Evolutionary conservation across 2,113 vertebrate genomes (phyloP).

Genomic region (Chrysochloris asiatica): DNA sequence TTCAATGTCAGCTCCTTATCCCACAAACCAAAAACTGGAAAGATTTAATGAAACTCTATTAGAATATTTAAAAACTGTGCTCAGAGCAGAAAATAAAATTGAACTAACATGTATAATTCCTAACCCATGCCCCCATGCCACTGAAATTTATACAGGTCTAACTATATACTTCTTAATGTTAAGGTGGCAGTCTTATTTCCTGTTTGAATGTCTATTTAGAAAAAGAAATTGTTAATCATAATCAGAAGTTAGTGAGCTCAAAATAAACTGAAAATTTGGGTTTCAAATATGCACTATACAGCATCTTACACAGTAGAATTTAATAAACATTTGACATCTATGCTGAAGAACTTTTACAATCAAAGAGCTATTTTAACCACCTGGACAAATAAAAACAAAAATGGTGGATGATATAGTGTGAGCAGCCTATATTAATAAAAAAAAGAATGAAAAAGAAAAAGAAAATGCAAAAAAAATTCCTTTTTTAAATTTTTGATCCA

Average conservation of each 20-base stretch:
- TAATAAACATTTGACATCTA: slow-evolving; percentile 43
- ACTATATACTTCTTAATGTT: background rate
- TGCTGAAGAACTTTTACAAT: slow-evolving; percentile 24
- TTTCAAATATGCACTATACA: background rate
- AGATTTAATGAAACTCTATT: background rate
- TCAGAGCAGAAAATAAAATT: background rate
- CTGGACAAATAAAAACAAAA: background rate
- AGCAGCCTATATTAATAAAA: slow-evolving; percentile 14
- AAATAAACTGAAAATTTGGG: slow-evolving; percentile 26
- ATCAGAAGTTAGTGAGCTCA: background rate
- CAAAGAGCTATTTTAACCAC: slow-evolving; percentile 16
- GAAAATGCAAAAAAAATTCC: slow-evolving; percentile 9
- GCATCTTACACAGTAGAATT: background rate
- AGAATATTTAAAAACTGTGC: slow-evolving; percentile 2
- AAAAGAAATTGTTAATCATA: slow-evolving; percentile 8
- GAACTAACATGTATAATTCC: background rate
- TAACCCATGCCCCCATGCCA: background rate
- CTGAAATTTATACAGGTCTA: background rate
- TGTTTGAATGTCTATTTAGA: slow-evolving; percentile 14
- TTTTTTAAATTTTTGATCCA: background rate
- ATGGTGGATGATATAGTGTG: background rate
- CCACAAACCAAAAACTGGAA: background rate
- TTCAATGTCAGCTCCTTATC: background rate
- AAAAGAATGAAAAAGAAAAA: too few species aligned
- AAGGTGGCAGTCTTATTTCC: background rate